phyloP scores from a whole-genome alignment of 2,888 invertebrate genomes.

The Thymelicus sylvestris region DNA sequence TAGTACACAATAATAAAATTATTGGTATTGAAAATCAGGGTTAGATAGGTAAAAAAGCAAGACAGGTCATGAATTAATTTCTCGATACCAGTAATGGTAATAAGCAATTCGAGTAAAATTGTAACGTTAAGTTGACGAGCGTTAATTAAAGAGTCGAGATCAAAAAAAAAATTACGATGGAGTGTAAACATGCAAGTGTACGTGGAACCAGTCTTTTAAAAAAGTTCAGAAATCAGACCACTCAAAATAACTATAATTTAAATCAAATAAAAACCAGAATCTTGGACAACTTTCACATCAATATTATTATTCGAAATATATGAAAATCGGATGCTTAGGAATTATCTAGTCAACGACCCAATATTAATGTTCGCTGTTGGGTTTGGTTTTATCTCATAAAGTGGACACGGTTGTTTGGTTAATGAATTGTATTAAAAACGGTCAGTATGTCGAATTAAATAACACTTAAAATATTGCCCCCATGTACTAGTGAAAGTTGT shows the following conservation, averaged over 20 bases:
- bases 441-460: conserved; percentile 73
- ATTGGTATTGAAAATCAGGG: conserved; percentile 37
- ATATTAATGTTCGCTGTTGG: conserved; percentile 35
- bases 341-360: conserved; percentile 49
- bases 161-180: conserved; percentile 43
- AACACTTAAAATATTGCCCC: conserved; percentile 67
- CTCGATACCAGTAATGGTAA: neutral
- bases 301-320: conserved; percentile 52
- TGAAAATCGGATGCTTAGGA: conserved; percentile 56
- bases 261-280: conserved; percentile 61
- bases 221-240: conserved; percentile 56
- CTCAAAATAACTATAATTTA: conserved; percentile 57
- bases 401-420: conserved; percentile 52
- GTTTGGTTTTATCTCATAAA: conserved; percentile 56
- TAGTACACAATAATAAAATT: conserved; percentile 41
- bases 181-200: conserved; percentile 42
- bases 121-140: conserved; percentile 20
- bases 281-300: conserved; percentile 71
- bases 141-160: conserved; percentile 31
- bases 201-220: conserved; percentile 60
- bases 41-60: conserved; percentile 15
- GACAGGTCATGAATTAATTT: neutral
- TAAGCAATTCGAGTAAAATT: neutral
- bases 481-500: conserved; percentile 66
- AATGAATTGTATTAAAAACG: conserved; percentile 52